These are phyloP conservation scores for Mesoligia furuncula DNA, from an alignment of 2,888 invertebrate species.

Conservation along the genomic window DNA sequence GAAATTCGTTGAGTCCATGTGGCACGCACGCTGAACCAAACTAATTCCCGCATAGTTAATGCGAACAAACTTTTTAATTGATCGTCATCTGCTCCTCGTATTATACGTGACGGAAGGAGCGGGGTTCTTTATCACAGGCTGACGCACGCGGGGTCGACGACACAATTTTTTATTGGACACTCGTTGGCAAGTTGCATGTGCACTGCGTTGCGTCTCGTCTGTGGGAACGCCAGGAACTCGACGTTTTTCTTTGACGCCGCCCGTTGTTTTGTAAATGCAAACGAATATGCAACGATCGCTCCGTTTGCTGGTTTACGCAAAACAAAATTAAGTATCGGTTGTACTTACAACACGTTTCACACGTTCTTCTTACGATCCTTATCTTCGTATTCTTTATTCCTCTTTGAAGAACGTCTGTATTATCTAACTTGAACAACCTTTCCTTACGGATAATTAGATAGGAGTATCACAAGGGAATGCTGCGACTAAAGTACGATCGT, in stretches of 20 bases:
- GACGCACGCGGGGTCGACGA: constrained; percentile 89
- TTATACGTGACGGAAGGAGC: constrained; percentile 80
- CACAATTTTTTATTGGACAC: constrained; percentile 85
- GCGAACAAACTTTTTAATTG: constrained; percentile 89
- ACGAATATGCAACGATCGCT: constrained; percentile 69
- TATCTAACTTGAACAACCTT: constrained; percentile 71
- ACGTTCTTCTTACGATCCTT: constrained; percentile 65
- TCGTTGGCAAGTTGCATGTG: constrained; percentile 72
- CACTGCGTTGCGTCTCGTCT: constrained; percentile 76
- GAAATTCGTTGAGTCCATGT: constrained; percentile 84
- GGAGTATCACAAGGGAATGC: constrained; percentile 73
- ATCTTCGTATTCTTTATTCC: constrained; percentile 65
- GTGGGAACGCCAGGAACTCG: constrained; percentile 84
- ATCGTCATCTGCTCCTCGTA: constrained; percentile 86
- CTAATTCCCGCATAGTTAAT: constrained; percentile 88
- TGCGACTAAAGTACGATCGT: constrained; percentile 77
- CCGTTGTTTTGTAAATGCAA: constrained; percentile 75
- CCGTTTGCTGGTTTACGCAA: constrained; percentile 68
- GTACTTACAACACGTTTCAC: constrained; percentile 66
- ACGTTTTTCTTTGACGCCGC: constrained; percentile 72
- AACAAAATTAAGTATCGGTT: constrained; percentile 62
- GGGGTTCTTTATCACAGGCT: constrained; percentile 81
- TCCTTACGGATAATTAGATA: constrained; percentile 76
- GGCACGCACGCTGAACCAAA: constrained; percentile 80
- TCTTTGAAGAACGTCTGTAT: constrained; percentile 62